Evolutionary conservation across 2,888 invertebrate species (phyloP).

Genomic region (Poecilus cupreus): DNA sequence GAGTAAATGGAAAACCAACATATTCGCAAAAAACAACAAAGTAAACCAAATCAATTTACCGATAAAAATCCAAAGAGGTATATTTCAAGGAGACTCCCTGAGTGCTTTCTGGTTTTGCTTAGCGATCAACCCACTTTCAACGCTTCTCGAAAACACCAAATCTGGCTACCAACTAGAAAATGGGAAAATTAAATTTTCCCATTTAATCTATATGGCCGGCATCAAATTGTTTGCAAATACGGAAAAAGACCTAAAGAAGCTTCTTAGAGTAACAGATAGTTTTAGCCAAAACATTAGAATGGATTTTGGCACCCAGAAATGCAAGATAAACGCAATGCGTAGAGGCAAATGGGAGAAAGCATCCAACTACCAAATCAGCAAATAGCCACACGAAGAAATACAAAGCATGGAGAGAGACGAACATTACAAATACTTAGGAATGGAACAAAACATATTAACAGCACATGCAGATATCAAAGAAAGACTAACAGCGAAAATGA

Average conservation of each 20-base stretch:
- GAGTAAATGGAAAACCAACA: background rate
- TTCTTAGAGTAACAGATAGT: background rate
- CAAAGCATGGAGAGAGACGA: background rate
- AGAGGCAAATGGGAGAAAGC: background rate
- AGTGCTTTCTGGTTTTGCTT: conserved; percentile 7
- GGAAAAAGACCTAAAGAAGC: background rate
- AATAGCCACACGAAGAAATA: background rate
- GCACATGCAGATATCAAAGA: background rate
- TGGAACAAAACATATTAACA: background rate
- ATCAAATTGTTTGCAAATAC: conserved; percentile 6
- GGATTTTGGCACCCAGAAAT: conserved; percentile 7
- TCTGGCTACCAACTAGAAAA: background rate
- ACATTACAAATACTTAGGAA: background rate
- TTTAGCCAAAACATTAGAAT: background rate
- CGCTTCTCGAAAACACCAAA: background rate
- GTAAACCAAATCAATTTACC: background rate
- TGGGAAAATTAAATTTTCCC: background rate
- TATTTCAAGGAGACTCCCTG: conserved; percentile 1
- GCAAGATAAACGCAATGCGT: background rate
- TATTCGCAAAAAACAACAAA: background rate
- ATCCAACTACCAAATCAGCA: background rate
- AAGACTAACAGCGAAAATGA: no score
- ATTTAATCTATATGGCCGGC: background rate
- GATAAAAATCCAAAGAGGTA: background rate
- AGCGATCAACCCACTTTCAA: background rate